These are phyloP conservation scores for Lagopus leucura DNA, from an alignment of 2,113 vertebrate genomes.

Conservation along the genomic window DNA sequence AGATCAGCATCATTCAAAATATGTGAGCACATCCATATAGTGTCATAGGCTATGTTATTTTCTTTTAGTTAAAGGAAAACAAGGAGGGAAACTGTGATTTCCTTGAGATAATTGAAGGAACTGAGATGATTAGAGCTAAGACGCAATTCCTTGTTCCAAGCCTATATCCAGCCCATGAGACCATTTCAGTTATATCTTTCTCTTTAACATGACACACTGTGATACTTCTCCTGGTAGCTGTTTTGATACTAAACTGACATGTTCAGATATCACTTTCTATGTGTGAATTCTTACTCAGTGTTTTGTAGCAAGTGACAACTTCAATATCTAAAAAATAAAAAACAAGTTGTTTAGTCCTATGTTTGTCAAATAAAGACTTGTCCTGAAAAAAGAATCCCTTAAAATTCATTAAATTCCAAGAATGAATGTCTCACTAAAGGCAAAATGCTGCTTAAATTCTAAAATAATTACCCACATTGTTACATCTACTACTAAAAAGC, in stretches of 20 bases:
- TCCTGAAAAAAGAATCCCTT: conserved; percentile 23
- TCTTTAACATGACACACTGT: conserved; percentile 76
- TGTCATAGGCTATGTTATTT: neutral
- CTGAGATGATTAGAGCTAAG: conserved; percentile 13
- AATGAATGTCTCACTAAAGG: conserved; percentile 46
- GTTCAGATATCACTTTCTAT: conserved; percentile 74
- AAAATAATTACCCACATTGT: conserved; percentile 51
- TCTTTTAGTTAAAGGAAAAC: neutral
- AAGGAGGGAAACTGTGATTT: neutral
- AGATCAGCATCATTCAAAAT: neutral
- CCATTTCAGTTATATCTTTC: conserved; percentile 28
- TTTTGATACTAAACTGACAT: conserved; percentile 79
- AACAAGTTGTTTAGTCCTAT: conserved; percentile 66
- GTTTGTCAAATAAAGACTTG: conserved; percentile 56
- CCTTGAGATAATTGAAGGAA: neutral
- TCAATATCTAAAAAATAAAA: conserved; percentile 83
- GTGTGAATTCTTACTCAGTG: conserved; percentile 81
- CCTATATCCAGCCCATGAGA: conserved; percentile 24
- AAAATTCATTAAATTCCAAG: conserved; percentile 42
- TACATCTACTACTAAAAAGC: conserved; percentile 33
- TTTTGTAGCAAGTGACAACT: conserved; percentile 77
- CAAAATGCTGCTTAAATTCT: conserved; percentile 52
- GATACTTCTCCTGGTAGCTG: conserved; percentile 72
- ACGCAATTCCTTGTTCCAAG: conserved; percentile 26
- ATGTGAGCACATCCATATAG: neutral